Percentiles rank a stretch among this genome's conserved stretches.
Evolutionary conservation across 1,140 invertebrate genomes (phyloP).

Genomic region (Bathynomus jamesi): DNA sequence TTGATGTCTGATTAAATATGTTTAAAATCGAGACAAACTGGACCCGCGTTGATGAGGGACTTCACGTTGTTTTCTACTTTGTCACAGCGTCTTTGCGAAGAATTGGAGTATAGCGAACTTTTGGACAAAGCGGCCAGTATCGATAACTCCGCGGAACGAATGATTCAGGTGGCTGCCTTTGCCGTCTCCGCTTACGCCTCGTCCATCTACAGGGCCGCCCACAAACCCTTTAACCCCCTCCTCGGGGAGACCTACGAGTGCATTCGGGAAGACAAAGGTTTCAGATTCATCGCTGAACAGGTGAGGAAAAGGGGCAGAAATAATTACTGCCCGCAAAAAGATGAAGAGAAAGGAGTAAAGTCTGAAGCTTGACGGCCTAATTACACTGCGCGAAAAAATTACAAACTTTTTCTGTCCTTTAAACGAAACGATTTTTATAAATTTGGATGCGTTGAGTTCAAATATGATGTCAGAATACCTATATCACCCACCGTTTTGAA

Average conservation of each 20-base stretch:
- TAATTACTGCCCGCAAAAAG: neutral
- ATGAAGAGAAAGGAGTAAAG: too few relatives aligned
- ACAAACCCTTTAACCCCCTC: slow-evolving; percentile 81
- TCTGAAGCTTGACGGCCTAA: too few relatives aligned
- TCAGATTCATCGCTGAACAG: slow-evolving; percentile 65
- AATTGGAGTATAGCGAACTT: slow-evolving; percentile 72
- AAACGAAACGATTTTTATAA: too few relatives aligned
- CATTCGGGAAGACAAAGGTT: slow-evolving; percentile 64
- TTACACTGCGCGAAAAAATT: too few relatives aligned
- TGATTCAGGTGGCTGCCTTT: slow-evolving; percentile 71
- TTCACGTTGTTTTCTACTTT: too few relatives aligned
- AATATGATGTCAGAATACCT: too few relatives aligned
- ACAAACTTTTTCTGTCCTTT: too few relatives aligned
- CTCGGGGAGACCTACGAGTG: slow-evolving; percentile 80
- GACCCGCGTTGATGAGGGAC: too few relatives aligned
- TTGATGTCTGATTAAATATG: too few relatives aligned
- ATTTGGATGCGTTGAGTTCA: too few relatives aligned
- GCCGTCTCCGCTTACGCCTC: slow-evolving; percentile 73
- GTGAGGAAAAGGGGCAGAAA: slow-evolving; percentile 39
- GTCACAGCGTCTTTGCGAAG: slow-evolving; percentile 66
- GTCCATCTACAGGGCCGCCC: slow-evolving; percentile 65
- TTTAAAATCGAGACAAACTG: too few relatives aligned
- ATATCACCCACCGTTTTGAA: too few relatives aligned
- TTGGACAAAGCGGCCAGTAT: slow-evolving; percentile 61
- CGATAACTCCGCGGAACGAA: slow-evolving; percentile 57